phyloP scores from a whole-genome alignment of 2,113 vertebrate genomes.

The Alligator mississippiensis region DNA sequence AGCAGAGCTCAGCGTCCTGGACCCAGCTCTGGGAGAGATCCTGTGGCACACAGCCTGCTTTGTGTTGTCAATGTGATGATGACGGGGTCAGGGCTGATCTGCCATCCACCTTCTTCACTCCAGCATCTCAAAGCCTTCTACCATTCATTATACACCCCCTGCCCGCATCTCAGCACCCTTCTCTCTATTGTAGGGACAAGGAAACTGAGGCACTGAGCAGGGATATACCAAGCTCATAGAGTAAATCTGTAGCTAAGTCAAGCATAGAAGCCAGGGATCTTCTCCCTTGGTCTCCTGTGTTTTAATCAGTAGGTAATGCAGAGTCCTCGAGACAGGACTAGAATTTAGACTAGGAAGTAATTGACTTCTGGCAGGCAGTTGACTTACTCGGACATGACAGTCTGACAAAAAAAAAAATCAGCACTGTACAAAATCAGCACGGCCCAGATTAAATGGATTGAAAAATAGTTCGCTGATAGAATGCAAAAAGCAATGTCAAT shows the following conservation, averaged over 20 bases:
- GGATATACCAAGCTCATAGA: not conserved
- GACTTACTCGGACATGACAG: fast-evolving
- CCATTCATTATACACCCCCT: not conserved
- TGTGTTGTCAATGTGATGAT: not conserved
- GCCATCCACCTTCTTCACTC: not conserved
- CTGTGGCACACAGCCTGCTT: not conserved
- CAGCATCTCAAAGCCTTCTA: not conserved
- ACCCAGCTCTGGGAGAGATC: not conserved
- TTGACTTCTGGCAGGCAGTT: fast-evolving
- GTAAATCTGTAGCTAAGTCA: not conserved
- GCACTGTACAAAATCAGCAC: not conserved
- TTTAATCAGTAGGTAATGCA: not conserved
- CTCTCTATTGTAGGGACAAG: not conserved
- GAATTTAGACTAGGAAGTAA: fast-evolving
- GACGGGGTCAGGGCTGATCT: not conserved
- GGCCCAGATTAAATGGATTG: fast-evolving
- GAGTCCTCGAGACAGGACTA: not conserved
- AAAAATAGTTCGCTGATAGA: not conserved
- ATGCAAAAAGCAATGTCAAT: not conserved
- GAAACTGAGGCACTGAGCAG: not conserved
- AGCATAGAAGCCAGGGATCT: not conserved
- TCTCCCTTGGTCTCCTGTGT: not conserved
- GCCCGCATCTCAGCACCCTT: not conserved
- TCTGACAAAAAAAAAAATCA: not conserved
- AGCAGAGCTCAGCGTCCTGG: not conserved